Base-by-base conservation (phyloP, 2,888 invertebrate genomes). In the Lamellibrachia columna region DNA sequence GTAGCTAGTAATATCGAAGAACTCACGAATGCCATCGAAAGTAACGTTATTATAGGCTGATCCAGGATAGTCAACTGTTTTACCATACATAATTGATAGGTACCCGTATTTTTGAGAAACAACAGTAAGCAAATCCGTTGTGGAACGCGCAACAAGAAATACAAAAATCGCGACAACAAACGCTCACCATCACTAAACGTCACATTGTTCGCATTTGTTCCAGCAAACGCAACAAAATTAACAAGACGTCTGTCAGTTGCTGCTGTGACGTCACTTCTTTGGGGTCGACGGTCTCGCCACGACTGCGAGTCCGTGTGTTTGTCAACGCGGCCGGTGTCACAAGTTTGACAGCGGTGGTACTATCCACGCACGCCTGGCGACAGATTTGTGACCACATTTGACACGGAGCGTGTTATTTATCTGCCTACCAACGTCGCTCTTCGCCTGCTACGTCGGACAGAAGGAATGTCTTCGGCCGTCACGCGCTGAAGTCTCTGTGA, bases 291-390 rank as follows among this genome's bases (percentile, higher is more conserved):
- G 22, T 22, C 22, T 22, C 75, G n/a, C 75, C 75, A n/a, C 75
- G n/a, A 75, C 22, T 3, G 3, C 22, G 22, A 75, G 75, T 75
- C 75, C 75, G 22, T 75, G 75, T 15, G 11, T 75, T 75, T 75
- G 75, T 75, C 75, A 75, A 75, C 75, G 75, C 75, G 15, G 75
- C n/a, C 75, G 75, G 75, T 75, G 75, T 75, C 75, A 75, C 75
- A 75, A 22, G 3, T 75, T 15, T 75, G 75, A 75, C 75, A 75
- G n/a, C 75, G 75, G 75, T 75, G 15, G 75, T 75, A 75, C 75
- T 75, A 75, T 15, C 75, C 75, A 75, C 75, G 22, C 75, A 75
- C 75, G 75, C 22, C 75, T 15, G 75, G 22, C 75, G 75, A 75
- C 75, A 75, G 75, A 75, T 75, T 75, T 75, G 75, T 75, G 75